Evolutionary conservation across 2,797 vertebrate species (phyloP).

Genomic region (Lepidocolaptes lacrymiger): DNA sequence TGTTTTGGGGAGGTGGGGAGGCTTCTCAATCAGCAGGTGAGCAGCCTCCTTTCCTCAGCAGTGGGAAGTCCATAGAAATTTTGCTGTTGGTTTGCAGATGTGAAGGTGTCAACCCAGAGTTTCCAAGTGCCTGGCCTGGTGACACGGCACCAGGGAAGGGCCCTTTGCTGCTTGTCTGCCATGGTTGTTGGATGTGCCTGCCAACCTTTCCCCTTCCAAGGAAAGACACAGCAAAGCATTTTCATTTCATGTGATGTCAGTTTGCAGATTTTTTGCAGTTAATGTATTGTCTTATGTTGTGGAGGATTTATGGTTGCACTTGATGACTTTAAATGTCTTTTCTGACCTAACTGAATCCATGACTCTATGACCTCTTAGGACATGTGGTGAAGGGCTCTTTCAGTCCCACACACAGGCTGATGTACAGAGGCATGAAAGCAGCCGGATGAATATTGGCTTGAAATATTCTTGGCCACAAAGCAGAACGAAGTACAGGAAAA

Average conservation of each 20-base stretch:
- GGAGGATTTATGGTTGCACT: background rate
- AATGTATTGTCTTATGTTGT: background rate
- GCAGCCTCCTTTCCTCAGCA: background rate
- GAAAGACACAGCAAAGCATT: background rate
- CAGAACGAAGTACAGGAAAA: background rate
- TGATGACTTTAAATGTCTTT: background rate
- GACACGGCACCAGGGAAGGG: background rate
- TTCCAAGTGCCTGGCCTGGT: background rate
- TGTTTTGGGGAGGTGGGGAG: background rate
- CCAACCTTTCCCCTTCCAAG: background rate
- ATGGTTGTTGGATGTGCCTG: rapidly evolving
- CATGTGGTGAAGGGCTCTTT: rapidly evolving
- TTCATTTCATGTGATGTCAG: background rate
- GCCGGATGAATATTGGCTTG: background rate
- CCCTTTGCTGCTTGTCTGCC: no score
- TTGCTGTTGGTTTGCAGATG: background rate
- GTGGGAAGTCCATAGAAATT: background rate
- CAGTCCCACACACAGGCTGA: background rate
- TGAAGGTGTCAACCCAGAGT: background rate
- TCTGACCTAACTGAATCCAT: background rate
- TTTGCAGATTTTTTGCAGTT: background rate
- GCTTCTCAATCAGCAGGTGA: background rate
- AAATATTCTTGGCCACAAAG: background rate
- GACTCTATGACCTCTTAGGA: background rate
- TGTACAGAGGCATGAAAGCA: background rate